Evolutionary conservation across 2,797 vertebrate genomes (phyloP).

Genomic region (Bucorvus abyssinicus): DNA sequence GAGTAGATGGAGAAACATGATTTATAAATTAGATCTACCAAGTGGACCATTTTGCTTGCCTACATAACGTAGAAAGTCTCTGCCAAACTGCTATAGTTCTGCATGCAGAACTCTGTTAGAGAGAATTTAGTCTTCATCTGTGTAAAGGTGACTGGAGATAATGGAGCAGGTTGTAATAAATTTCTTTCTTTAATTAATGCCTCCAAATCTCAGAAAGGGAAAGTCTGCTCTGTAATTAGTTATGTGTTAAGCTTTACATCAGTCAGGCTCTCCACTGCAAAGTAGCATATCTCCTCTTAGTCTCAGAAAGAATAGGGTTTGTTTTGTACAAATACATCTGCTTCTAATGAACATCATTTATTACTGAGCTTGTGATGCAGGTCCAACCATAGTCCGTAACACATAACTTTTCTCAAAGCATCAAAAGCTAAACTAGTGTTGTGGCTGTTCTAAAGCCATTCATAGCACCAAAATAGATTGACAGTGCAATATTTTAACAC

Average conservation of each 20-base stretch:
- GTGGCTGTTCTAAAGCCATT: neutral
- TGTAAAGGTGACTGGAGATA: slow-evolving; percentile 66
- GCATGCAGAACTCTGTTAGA: neutral
- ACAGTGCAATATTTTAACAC: neutral
- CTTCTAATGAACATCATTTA: slow-evolving; percentile 15
- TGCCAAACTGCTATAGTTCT: neutral
- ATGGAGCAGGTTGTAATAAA: slow-evolving; percentile 61
- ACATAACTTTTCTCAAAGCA: neutral
- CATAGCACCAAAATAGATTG: neutral
- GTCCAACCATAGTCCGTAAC: neutral
- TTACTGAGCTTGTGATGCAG: neutral
- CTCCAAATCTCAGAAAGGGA: slow-evolving; percentile 11
- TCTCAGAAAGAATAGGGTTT: neutral
- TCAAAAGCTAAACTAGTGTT: neutral
- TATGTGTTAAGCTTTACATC: slow-evolving; percentile 12
- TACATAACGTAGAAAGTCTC: neutral
- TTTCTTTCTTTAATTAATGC: slow-evolving; percentile 63
- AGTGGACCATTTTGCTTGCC: neutral
- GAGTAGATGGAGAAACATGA: neutral
- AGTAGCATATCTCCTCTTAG: neutral
- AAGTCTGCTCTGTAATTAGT: slow-evolving; percentile 52
- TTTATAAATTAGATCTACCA: neutral
- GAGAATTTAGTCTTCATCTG: slow-evolving; percentile 43
- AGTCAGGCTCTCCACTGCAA: slow-evolving; percentile 1
- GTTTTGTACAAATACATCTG: neutral